Base-by-base conservation (phyloP, 2,797 vertebrate species). In the Phoeniculus purpureus region DNA sequence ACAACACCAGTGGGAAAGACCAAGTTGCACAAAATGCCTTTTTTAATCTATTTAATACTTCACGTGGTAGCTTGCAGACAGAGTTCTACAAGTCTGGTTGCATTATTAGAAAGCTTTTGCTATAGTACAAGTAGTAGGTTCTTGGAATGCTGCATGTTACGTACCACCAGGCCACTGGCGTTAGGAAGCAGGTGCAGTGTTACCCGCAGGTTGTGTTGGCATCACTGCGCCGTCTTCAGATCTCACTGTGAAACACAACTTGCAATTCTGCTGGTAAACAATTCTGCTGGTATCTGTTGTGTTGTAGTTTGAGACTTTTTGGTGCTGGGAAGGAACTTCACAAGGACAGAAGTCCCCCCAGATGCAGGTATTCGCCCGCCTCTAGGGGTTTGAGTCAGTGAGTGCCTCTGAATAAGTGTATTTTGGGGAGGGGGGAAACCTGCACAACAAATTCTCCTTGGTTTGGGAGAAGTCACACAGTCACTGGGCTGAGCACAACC, bases 151-250 rank as follows among this genome's bases (percentile, higher is more conserved):
- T 70, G 37, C 7, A 81, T 71, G n/a, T 48, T 20, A 58, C 15
- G 19, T 6, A 2, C 2, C 12, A 52, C 5, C 22, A 58, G 8
- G 18, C 25, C 25, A 34, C 6, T 4, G 7, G 23, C 2, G 4
- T n/a, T 6, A 40, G 27, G 1, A 1, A 56, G 40, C 54, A 88
- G 37, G 17, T 15, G 37, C 25, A 71, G 74, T 26, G 9, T 15
- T 21, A 47, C 19, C 47, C 23, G 17, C 52, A 72, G 40, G 31
- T 27, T 52, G 27, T 29, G 29, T 54, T 81, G 70, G 37, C 1
- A 0, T 22, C 59, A 26, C 62, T 13, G 15, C 55, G 34, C 9
- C 0, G 0, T 10, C 27, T 43, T 79, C 25, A 40, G 7, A 70
- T 59, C 22, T 55, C 64, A 79, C 20, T 73, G 21, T 48, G 22